Evolutionary conservation across 1,140 invertebrate genomes (phyloP), one percentile per base, ranked within the genome.

Genomic region (Muscidifurax raptorellus): DNA sequence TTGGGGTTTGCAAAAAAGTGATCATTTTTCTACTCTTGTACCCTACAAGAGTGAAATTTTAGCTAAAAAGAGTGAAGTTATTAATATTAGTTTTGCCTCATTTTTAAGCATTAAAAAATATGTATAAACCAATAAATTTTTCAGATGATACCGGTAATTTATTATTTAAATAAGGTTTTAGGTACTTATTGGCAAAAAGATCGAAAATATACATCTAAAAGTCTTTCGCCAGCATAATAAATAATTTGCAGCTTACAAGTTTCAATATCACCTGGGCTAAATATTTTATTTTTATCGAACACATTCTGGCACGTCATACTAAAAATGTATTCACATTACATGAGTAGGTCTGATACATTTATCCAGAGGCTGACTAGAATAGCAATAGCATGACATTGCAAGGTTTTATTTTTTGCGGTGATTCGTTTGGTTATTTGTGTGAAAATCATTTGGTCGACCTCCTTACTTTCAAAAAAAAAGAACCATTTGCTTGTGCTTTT

Each of bases 1-100:
- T 76, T 66, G 52, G 72, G 72, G 25, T 82, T 76, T 82, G n/a
- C 40, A 80, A 7, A 52, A 30, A 69, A 15, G 25, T 0, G 22
- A 7, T n/a, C 5, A 59, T 59, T 59, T 59, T n/a, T 59, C 22
- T n/a, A 6, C 52, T 59, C 2, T 4, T 59, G 6, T n/a, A 59
- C 52, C 22, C 3, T 9, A 59, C 22, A 59, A n/a, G 22, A 59
- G 18, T 59, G 52, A 59, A 59, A 59, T n/a, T 59, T n/a, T 5
- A 59, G 3, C 22, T 59, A 59, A 59, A 59, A 22, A 18, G 52
- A 59, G 52, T 59, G 22, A 22, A 59, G 52, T n/a, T 22, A 59
- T 59, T n/a, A 59, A 59, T 59, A 59, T n/a, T 5, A 22, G 15
- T 59, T 59, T 59, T 4, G 2, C 0, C 52, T 47, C 7, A 47